Evolutionary conservation across 2,113 vertebrate genomes (phyloP), one percentile per base, ranked within the genome.

Genomic region (Gobius niger): DNA sequence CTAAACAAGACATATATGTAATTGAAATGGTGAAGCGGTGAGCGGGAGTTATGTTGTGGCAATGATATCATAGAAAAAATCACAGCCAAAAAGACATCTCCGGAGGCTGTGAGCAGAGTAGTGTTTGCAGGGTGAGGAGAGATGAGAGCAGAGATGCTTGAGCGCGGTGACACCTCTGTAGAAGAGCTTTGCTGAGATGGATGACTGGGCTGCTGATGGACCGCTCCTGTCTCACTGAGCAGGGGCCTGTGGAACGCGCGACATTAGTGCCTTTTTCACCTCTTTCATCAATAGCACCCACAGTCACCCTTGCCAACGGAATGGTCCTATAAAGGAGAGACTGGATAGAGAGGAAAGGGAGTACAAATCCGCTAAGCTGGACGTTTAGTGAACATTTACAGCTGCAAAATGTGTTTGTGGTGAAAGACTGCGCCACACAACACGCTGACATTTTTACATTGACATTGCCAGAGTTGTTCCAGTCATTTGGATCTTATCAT

Each of bases 191-290:
- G 56, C 42, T 44, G 42, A 71, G 73, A 79, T 56, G n/a, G 53
- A 70, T 75, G 50, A 54, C 34, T 76, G 47, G 8, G 63, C 65
- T 70, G 53, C 52, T 76, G 68, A 73, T 69, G 67, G 63, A 75
- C 47, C 47, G 42, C 15, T 57, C 11, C 52, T 57, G 63, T 64
- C 49, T 68, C 18, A 71, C 63, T 68, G 49, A 79, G 61, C 56
- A 63, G 14, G 6, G 49, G 8, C 51, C 64, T 53, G 34, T 19
- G 42, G 54, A 78, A 76, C 65, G 66, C 52, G 65, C 7, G 18
- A 51, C 9, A 15, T 44, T 68, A 59, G 41, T 61, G 63, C 41
- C 51, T 59, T 50, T 61, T 13, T 34, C 18, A 47, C 59, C 7
- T n/a, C 70, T 65, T 63, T 70, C 63, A 52, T 72, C 47, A 41